Base-by-base conservation (phyloP, 1,140 invertebrate species). In the Trissolcus basalis region DNA sequence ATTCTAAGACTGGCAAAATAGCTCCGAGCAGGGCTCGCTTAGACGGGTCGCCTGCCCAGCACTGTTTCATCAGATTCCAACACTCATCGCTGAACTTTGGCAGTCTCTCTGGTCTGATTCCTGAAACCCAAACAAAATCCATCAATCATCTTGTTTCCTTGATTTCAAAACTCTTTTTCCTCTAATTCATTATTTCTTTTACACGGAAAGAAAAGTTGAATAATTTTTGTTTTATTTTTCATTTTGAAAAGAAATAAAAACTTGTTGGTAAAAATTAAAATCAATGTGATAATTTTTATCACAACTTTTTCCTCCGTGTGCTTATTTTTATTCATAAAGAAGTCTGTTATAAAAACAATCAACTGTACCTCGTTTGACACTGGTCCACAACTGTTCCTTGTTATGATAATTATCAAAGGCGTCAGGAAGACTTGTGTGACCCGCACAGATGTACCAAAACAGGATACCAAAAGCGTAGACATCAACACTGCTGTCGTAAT, bases 391-490 rank as follows among this genome's bases (percentile, higher is more conserved):
- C 78, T 96, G 94, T 83, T 97, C 95, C 82, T 97, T 97, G 74
- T 94, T 96, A 77, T 93, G 92, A 86, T 96, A 97, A 69, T 94
- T 92, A 80, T 97, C 95, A 87, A 96, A 97, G 1, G 93, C 91
- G 50, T 91, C 91, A 3, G 96, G 96, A 39, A 97, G 88, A 80
- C 91, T 91, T 0, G 96, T 93, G 80, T 94, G 92, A 3, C 95
- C 95, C 4, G 95, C 93, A 88, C 95, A 96, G 55, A 96, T 91
- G 77, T 96, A 96, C 96, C 96, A 97, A 86, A 97, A 96, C 14
- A 97, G 86, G 54, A 97, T 95, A 0, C 96, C 96, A 87, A 97
- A 97, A 0, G 96, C 96, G 84, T 97, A 97, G 0, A 97, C 93
- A 82, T 97, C 96, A 11, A 97, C 96, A 65, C 92, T 93, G 76